These are phyloP conservation scores for Itoplectis maculator DNA, from an alignment of 2,888 invertebrate species.

Conservation along the genomic window DNA sequence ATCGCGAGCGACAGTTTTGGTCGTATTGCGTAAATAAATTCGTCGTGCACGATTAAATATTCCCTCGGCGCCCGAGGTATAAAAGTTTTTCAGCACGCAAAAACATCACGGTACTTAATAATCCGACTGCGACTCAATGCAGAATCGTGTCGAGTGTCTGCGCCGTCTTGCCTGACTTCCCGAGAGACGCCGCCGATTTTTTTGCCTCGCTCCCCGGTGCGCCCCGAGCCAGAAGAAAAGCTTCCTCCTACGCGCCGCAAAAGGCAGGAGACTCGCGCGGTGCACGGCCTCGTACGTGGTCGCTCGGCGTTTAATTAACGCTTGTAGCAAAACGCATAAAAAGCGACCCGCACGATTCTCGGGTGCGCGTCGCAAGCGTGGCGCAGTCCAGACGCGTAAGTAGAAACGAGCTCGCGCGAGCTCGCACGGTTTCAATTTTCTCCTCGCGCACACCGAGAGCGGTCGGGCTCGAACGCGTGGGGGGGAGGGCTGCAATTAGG, in stretches of 20 bases:
- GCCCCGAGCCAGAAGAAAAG: conserved; percentile 34
- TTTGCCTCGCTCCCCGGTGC: background rate
- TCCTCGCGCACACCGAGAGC: conserved; percentile 6
- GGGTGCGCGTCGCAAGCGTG: conserved; percentile 1
- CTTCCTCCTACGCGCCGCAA: conserved; percentile 38
- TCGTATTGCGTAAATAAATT: too few relatives aligned
- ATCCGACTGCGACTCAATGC: background rate
- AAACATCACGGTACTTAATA: background rate
- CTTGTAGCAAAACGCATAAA: conserved; percentile 48
- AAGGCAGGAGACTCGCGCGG: conserved; percentile 22
- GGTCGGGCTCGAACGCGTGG: conserved; percentile 49
- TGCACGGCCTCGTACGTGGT: conserved; percentile 27
- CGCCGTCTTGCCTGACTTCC: background rate
- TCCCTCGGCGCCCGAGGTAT: background rate
- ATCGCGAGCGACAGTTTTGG: too few relatives aligned
- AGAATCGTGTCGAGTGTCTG: background rate
- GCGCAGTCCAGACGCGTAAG: conserved; percentile 26
- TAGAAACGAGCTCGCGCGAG: conserved; percentile 47
- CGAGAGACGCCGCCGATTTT: background rate
- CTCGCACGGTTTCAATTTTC: conserved; percentile 65
- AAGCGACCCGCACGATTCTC: background rate
- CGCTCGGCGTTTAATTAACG: conserved; percentile 61
- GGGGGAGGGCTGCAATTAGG: conserved; percentile 62
- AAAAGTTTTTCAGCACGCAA: background rate
- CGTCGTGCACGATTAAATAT: too few relatives aligned